phyloP scores from a whole-genome alignment of 2,797 vertebrate species.

The Phyllotis vaccarum region DNA sequence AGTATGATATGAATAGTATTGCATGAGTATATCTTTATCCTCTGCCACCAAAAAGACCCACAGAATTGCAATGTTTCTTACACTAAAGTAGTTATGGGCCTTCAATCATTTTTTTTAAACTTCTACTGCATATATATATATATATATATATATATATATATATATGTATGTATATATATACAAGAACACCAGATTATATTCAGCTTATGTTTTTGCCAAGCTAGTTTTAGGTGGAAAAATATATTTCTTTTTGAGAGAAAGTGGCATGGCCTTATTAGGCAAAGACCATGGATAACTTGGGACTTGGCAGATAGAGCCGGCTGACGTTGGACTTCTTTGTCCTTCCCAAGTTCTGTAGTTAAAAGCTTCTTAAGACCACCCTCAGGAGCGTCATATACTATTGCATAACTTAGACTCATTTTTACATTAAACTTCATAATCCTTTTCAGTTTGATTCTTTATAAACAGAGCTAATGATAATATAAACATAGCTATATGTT shows the following conservation, averaged over 20 bases:
- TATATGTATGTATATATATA: no score
- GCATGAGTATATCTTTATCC: not conserved
- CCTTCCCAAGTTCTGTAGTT: not conserved
- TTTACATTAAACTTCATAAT: not conserved
- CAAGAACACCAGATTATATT: not conserved
- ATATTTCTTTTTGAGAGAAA: not conserved
- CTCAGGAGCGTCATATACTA: not conserved
- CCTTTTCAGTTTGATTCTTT: not conserved
- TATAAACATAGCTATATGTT: not conserved
- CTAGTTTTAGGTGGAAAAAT: not conserved
- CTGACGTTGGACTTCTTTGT: not conserved
- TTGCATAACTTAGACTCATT: not conserved
- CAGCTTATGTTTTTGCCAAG: not conserved
- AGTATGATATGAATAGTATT: slow-evolving; percentile 24
- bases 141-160: no score
- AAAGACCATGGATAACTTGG: not conserved
- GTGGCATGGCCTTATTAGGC: not conserved
- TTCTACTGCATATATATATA: no score
- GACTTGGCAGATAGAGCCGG: not conserved
- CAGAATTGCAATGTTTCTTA: not conserved
- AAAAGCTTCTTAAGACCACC: not conserved
- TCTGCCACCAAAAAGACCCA: not conserved
- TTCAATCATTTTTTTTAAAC: not conserved
- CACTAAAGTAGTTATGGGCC: not conserved
- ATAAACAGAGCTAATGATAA: not conserved